A percentile compares a stretch with the other conserved stretches of the same genome.
These are phyloP conservation scores for Nipponia nippon DNA, from an alignment of 2,113 vertebrate genomes.

Conservation along the genomic window DNA sequence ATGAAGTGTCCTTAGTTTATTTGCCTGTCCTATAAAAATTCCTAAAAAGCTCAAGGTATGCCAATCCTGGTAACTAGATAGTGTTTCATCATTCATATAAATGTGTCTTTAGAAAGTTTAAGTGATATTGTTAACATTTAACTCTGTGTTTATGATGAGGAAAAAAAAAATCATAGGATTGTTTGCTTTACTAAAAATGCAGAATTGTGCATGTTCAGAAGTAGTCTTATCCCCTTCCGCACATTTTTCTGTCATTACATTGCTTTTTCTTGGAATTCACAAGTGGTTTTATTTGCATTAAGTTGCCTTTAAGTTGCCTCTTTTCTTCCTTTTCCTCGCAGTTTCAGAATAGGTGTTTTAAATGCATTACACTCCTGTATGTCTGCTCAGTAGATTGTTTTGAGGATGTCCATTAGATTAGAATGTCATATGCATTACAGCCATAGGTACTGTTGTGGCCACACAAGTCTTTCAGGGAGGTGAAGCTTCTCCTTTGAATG, in stretches of 20 bases:
- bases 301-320: not conserved
- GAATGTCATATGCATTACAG: not conserved
- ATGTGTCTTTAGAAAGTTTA: not conserved
- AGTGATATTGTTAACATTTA: not conserved
- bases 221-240: not conserved
- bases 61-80: not conserved
- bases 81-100: not conserved
- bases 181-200: not conserved
- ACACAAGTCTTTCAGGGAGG: not conserved
- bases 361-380: not conserved
- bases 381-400: not conserved
- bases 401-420: not conserved
- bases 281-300: not conserved
- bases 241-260: not conserved
- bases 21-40: not conserved
- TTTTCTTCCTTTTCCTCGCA: not conserved
- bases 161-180: not conserved
- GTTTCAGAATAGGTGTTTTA: not conserved
- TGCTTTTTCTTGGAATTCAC: not conserved
- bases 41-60: not conserved
- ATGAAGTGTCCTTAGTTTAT: not conserved
- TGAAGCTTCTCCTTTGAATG: not conserved
- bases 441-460: not conserved
- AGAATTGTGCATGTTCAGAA: not conserved
- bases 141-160: not conserved